These are phyloP conservation scores for Tenrec ecaudatus DNA, from an alignment of 2,113 vertebrate genomes.

Conservation along the genomic window DNA sequence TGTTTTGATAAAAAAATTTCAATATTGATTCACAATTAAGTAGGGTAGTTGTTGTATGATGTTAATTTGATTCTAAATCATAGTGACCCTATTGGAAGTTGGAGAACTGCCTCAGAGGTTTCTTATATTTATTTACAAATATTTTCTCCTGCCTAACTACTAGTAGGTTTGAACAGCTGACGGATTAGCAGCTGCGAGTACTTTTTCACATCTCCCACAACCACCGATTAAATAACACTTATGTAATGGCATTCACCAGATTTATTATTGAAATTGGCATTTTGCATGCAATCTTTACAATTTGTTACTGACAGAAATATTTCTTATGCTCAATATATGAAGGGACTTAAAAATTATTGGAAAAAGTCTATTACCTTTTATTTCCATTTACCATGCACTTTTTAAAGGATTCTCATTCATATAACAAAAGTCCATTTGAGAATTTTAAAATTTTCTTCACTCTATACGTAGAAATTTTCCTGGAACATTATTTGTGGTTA, in stretches of 20 bases:
- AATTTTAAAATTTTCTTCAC: neutral
- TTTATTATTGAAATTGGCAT: slow-evolving; percentile 9
- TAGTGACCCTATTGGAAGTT: neutral
- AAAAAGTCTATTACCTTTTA: no score
- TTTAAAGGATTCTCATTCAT: no score
- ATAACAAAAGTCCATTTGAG: neutral
- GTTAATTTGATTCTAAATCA: neutral
- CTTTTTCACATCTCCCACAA: no score
- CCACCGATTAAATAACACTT: neutral
- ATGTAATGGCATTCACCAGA: neutral
- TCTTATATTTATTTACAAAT: neutral
- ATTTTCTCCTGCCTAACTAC: neutral
- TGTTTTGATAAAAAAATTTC: neutral
- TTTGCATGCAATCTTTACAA: slow-evolving; percentile 31
- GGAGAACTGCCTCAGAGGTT: neutral
- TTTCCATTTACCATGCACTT: no score
- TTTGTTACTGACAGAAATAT: neutral
- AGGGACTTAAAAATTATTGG: no score
- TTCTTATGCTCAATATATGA: neutral
- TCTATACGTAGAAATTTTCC: neutral
- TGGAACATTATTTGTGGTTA: neutral
- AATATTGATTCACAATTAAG: slow-evolving; percentile 7
- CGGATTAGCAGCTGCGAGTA: neutral
- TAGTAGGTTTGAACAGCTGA: neutral
- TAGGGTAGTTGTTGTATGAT: neutral